phyloP scores from a whole-genome alignment of 1,140 invertebrate species.

The Mercenaria mercenaria region DNA sequence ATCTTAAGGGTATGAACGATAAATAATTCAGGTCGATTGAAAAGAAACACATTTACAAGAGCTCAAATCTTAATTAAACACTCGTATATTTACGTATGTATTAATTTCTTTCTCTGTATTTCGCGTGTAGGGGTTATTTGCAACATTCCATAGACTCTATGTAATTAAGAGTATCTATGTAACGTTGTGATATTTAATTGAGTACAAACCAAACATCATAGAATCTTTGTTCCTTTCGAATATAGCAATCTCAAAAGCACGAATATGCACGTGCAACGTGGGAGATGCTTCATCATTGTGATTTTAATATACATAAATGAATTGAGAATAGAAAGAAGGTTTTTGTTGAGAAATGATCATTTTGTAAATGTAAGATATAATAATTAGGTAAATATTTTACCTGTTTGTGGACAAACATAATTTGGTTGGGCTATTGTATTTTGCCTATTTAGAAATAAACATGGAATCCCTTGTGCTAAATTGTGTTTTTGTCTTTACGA shows the following conservation, averaged over 20 bases:
- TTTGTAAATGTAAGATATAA: too few relatives aligned
- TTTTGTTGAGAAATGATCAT: too few relatives aligned
- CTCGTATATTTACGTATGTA: constrained; percentile 55
- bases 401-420: too few relatives aligned
- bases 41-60: constrained; percentile 56
- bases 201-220: constrained; percentile 6
- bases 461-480: too few relatives aligned
- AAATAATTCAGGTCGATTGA: constrained; percentile 50
- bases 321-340: too few relatives aligned
- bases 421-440: too few relatives aligned
- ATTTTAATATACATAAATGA: neutral
- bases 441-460: too few relatives aligned
- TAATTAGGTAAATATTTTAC: too few relatives aligned
- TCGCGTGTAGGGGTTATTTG: constrained; percentile 49
- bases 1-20: neutral
- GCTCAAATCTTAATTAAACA: constrained; percentile 64
- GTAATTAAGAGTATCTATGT: constrained; percentile 40
- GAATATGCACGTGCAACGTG: neutral
- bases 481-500: too few relatives aligned
- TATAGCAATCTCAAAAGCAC: neutral
- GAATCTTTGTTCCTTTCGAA: neutral
- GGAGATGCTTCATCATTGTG: neutral
- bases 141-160: constrained; percentile 46
- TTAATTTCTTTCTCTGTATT: constrained; percentile 50
- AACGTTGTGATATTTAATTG: constrained; percentile 39